Percentiles rank a stretch among this genome's conserved stretches.
phyloP scores from a whole-genome alignment of 2,888 invertebrate species.

The Patella caerulea region DNA sequence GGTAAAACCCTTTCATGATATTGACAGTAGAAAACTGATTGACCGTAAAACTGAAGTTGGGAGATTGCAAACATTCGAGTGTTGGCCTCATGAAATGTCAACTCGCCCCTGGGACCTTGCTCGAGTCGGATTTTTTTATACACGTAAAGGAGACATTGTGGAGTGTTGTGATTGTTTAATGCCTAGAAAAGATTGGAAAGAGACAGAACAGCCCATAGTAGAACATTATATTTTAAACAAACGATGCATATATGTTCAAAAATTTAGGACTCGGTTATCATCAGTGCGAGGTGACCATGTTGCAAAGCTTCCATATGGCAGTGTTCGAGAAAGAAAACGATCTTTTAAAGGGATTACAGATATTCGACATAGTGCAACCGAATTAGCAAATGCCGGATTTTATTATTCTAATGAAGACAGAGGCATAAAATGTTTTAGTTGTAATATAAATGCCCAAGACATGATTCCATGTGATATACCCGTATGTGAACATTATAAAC shows the following conservation, averaged over 20 bases:
- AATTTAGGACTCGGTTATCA: neutral
- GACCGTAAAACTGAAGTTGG: too few relatives aligned
- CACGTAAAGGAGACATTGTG: neutral
- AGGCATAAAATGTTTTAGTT: neutral
- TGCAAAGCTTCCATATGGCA: neutral
- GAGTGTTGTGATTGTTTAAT: neutral
- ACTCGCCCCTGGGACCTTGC: neutral
- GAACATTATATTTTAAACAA: slow-evolving; percentile 3
- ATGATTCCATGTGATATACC: neutral
- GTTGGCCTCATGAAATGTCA: neutral
- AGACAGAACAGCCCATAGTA: neutral
- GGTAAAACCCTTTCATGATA: too few relatives aligned
- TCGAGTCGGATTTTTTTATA: neutral
- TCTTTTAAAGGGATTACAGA: neutral
- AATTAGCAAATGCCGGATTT: neutral
- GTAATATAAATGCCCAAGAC: neutral
- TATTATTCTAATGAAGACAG: neutral
- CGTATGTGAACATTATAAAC: neutral
- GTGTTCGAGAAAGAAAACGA: neutral
- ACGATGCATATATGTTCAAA: neutral
- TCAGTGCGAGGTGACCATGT: neutral
- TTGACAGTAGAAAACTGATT: too few relatives aligned
- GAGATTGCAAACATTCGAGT: too few relatives aligned
- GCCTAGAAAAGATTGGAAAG: neutral
- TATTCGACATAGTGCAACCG: neutral